These are phyloP conservation scores for Pachycephus smyrnensis DNA, from an alignment of 2,888 invertebrate species.

Conservation along the genomic window DNA sequence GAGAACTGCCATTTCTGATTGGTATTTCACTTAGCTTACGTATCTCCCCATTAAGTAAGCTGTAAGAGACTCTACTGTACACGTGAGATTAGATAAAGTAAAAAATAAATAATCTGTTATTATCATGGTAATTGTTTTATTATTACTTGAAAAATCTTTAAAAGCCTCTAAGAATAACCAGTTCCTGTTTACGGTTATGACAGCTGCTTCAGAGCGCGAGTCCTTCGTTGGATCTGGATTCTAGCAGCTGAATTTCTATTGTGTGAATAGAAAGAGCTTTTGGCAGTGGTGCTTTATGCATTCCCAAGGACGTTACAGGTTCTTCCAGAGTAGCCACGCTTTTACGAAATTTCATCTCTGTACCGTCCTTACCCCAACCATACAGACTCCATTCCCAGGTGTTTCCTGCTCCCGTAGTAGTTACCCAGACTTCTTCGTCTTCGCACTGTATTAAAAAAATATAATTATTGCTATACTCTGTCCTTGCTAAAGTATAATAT, in stretches of 20 bases:
- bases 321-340: constrained; percentile 49
- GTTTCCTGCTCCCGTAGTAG: constrained; percentile 31
- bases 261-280: constrained; percentile 37
- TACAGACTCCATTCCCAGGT: constrained; percentile 54
- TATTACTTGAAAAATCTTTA: constrained; percentile 4
- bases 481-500: neutral
- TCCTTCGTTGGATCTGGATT: constrained; percentile 35
- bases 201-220: constrained; percentile 28
- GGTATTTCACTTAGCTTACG: neutral
- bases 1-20: neutral
- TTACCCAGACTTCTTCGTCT: constrained; percentile 45
- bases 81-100: neutral
- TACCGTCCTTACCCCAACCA: constrained; percentile 40
- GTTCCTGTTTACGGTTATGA: neutral
- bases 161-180: neutral
- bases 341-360: constrained; percentile 46
- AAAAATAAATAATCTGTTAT: constrained; percentile 2
- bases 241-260: constrained; percentile 39
- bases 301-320: constrained; percentile 30
- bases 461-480: neutral
- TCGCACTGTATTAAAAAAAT: constrained; percentile 34
- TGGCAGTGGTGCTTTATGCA: constrained; percentile 48
- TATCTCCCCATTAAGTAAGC: neutral
- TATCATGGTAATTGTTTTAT: neutral
- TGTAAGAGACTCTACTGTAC: neutral